Evolutionary conservation across 1,140 invertebrate species (phyloP).

Genomic region (Drosophila kohkoa): DNA sequence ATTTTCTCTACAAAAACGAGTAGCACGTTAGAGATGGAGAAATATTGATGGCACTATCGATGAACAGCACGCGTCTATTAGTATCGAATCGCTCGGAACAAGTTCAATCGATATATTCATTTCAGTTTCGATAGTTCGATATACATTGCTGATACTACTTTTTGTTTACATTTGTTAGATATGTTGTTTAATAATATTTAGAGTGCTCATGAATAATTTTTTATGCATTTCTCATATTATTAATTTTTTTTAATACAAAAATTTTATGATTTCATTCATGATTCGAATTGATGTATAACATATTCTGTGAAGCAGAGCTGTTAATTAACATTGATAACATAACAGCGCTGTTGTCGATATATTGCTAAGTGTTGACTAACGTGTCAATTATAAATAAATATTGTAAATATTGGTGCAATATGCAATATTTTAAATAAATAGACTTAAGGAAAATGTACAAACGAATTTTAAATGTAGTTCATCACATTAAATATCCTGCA

Average conservation of each 20-base stretch:
- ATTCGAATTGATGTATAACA: neutral
- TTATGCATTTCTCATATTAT: too few species aligned
- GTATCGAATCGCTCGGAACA: too few species aligned
- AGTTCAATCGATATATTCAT: too few species aligned
- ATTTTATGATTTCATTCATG: neutral
- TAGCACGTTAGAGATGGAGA: slow-evolving; percentile 23
- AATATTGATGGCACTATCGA: neutral
- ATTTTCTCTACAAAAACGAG: slow-evolving; percentile 15
- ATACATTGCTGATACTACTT: too few species aligned
- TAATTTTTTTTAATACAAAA: too few species aligned
- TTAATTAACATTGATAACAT: neutral
- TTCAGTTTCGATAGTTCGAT: too few species aligned
- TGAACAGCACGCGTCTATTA: too few species aligned
- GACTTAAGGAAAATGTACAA: neutral
- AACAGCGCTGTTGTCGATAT: neutral
- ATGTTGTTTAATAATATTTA: too few species aligned
- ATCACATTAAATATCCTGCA: neutral
- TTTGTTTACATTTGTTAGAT: too few species aligned
- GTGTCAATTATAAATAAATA: neutral
- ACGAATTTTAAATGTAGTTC: neutral
- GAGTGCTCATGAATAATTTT: too few species aligned
- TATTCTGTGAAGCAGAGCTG: neutral
- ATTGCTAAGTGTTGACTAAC: neutral
- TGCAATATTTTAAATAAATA: neutral
- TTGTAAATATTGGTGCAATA: neutral